phyloP scores from a whole-genome alignment of 2,113 vertebrate genomes.

The Petrocephalus zakoni region DNA sequence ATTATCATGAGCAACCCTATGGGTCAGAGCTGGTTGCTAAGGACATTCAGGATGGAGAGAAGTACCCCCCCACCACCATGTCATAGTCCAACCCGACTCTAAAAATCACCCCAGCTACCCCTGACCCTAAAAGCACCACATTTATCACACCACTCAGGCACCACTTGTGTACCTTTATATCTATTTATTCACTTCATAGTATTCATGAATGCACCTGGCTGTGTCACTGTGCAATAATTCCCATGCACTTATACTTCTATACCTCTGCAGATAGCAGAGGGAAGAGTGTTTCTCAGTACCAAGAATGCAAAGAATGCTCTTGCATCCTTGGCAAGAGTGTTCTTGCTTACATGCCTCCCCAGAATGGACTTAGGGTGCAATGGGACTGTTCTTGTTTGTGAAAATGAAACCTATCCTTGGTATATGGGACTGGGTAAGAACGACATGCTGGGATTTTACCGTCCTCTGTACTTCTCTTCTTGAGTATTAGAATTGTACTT shows the following conservation, averaged over 20 bases:
- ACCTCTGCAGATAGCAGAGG: neutral
- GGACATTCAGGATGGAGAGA: neutral
- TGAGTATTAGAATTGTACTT: neutral
- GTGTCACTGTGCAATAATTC: neutral
- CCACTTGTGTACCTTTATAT: neutral
- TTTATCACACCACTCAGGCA: neutral
- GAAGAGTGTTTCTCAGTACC: neutral
- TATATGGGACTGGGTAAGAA: neutral
- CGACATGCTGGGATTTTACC: neutral
- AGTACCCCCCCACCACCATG: neutral
- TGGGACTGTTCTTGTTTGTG: neutral
- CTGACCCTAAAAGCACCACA: neutral
- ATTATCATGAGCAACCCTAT: neutral
- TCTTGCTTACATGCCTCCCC: too few species aligned
- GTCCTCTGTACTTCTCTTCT: neutral
- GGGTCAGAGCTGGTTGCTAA: neutral
- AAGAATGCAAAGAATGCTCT: neutral
- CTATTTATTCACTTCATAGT: neutral
- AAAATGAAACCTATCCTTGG: neutral
- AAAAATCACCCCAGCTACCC: neutral
- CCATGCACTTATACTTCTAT: neutral
- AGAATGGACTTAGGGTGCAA: neutral
- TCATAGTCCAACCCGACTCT: neutral
- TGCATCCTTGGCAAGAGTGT: neutral
- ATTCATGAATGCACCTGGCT: neutral